phyloP scores from a whole-genome alignment of 92 coral and sea anemone species.

The Paragorgia papillata region DNA sequence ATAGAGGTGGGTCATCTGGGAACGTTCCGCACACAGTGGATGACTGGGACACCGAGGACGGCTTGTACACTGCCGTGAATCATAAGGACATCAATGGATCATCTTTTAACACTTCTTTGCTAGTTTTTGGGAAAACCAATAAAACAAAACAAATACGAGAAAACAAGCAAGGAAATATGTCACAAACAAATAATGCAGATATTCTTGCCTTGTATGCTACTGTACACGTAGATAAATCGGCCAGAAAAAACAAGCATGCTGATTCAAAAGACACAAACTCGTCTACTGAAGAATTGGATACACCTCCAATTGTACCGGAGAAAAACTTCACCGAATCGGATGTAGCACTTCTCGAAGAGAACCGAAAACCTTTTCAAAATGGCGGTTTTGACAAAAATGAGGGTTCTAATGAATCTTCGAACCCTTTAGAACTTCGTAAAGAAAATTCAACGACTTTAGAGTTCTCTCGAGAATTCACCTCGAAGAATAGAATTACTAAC shows the following conservation, averaged over 20 bases:
- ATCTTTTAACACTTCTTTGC: not conserved
- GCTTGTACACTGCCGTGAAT: not conserved
- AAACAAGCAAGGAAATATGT: no score
- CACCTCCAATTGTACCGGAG: constrained; percentile 20
- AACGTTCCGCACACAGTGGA: not conserved
- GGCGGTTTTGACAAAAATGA: not conserved
- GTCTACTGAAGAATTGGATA: constrained; percentile 6
- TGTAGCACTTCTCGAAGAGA: not conserved
- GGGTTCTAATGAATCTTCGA: not conserved
- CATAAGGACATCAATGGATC: not conserved
- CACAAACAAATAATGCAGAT: not conserved
- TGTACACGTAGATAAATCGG: constrained; percentile 30
- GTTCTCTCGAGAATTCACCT: not conserved
- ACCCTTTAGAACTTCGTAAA: not conserved
- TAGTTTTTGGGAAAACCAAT: not conserved
- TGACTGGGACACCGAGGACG: not conserved
- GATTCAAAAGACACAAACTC: not conserved
- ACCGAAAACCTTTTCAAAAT: not conserved
- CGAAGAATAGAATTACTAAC: not conserved
- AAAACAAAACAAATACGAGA: not conserved
- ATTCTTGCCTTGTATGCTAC: not conserved
- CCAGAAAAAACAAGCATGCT: not conserved
- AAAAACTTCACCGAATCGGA: constrained; percentile 2
- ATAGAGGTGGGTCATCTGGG: not conserved
- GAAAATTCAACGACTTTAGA: not conserved